Percentiles rank a stretch among this genome's conserved stretches.
Conservation (phyloP, 2,113 vertebrate species). For the Halichoeres trimaculatus region DNA sequence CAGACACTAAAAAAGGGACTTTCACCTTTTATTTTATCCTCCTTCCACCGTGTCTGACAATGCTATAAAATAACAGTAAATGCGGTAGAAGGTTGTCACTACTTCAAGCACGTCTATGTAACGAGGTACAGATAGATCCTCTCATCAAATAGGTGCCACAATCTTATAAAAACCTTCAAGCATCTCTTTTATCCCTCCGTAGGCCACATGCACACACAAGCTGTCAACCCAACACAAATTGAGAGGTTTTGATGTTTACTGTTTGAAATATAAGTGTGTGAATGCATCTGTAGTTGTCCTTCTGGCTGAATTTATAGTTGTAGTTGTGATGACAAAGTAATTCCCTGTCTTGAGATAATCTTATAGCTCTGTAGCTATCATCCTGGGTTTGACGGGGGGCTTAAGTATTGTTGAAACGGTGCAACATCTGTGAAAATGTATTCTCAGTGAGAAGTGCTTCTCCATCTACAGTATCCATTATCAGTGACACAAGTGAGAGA, state of each 20-base stretch:
- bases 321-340: conserved; percentile 53
- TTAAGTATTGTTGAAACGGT: conserved; percentile 34
- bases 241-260: conserved; percentile 47
- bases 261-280: conserved; percentile 28
- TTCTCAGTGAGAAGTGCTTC: conserved; percentile 49
- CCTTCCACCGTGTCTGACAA: not conserved
- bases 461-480: conserved; percentile 39
- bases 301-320: conserved; percentile 38
- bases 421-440: conserved; percentile 70
- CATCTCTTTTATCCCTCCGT: conserved; percentile 32
- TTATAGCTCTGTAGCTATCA: conserved; percentile 38
- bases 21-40: conserved; percentile 15
- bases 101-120: conserved; percentile 38
- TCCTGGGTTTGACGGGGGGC: conserved; percentile 32
- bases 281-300: conserved; percentile 34
- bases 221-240: conserved; percentile 45
- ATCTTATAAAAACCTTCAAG: conserved; percentile 25
- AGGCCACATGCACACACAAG: conserved; percentile 18
- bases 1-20: conserved; percentile 7
- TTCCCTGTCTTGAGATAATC: conserved; percentile 48
- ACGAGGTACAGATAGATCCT: conserved; percentile 58
- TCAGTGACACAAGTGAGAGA: conserved; percentile 44
- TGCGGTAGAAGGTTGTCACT: conserved; percentile 33
- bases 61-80: conserved; percentile 27
- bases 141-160: conserved; percentile 46